Percentiles rank a stretch among this genome's conserved stretches.
Evolutionary conservation across 2,888 invertebrate genomes (phyloP).

Genomic region (Aphelenchoides bicaudatus): DNA sequence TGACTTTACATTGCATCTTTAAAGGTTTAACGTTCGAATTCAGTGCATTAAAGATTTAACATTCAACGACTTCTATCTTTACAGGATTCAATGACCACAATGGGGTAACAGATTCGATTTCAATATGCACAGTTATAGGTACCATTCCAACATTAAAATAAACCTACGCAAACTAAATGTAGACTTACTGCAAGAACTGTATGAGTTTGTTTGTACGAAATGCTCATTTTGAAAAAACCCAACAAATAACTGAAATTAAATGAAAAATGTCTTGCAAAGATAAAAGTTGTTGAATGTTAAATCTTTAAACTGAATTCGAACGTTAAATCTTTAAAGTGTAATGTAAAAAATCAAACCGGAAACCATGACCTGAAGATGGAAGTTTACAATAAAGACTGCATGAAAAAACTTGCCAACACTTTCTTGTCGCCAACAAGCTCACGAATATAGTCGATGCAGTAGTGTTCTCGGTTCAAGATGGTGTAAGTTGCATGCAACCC

Average conservation of each 20-base stretch:
- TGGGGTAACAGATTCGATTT: too few relatives aligned
- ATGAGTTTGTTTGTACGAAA: too few relatives aligned
- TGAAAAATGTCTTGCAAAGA: too few relatives aligned
- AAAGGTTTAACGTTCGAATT: background rate
- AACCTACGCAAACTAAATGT: too few relatives aligned
- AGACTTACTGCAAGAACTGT: too few relatives aligned
- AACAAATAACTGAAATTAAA: too few relatives aligned
- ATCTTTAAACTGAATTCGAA: slow-evolving; percentile 4
- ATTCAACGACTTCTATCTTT: too few relatives aligned
- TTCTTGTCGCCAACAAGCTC: slow-evolving; percentile 84
- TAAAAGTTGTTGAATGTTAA: slow-evolving; percentile 8
- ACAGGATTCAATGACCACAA: too few relatives aligned
- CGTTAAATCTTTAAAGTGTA: background rate
- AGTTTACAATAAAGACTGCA: background rate
- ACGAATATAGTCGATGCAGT: slow-evolving; percentile 85
- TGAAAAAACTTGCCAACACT: slow-evolving; percentile 74
- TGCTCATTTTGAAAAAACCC: too few relatives aligned
- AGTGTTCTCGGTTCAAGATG: slow-evolving; percentile 70
- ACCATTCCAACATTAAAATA: too few relatives aligned
- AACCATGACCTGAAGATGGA: slow-evolving; percentile 2
- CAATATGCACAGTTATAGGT: too few relatives aligned
- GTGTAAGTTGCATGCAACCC: slow-evolving; percentile 66
- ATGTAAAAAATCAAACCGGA: background rate
- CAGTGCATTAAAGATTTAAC: slow-evolving; percentile 10
- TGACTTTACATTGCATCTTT: slow-evolving; percentile 34